phyloP scores from a whole-genome alignment of 2,113 vertebrate genomes.

The Paradisaea rubra region DNA sequence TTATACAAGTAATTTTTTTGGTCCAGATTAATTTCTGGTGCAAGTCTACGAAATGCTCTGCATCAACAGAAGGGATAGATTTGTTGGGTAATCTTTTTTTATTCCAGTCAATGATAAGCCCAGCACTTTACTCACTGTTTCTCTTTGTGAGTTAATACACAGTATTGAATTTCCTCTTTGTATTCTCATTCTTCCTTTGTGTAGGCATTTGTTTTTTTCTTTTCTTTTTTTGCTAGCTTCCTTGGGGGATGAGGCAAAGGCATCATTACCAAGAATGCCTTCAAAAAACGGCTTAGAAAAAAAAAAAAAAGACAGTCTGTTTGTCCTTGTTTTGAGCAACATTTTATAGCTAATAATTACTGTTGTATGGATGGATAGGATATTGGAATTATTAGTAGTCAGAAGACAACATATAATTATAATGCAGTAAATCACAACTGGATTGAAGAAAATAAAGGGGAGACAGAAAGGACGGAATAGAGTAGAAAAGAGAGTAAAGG shows the following conservation, averaged over 20 bases:
- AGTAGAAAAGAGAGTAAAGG: not conserved
- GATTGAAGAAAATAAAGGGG: not conserved
- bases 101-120: not conserved
- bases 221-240: not conserved
- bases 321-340: not conserved
- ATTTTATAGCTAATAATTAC: not conserved
- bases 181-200: not conserved
- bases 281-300: not conserved
- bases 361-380: not conserved
- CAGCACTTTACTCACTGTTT: not conserved
- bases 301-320: not conserved
- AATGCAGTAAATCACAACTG: not conserved
- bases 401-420: not conserved
- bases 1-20: not conserved
- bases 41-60: not conserved
- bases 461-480: not conserved
- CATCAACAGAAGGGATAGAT: not conserved
- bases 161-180: not conserved
- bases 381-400: not conserved
- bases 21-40: not conserved
- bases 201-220: not conserved
- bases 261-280: not conserved
- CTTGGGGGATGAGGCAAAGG: not conserved
- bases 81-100: constrained; percentile 6
- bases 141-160: not conserved